phyloP scores from a whole-genome alignment of 2,797 vertebrate genomes.

The Sebastolobus alascanus region DNA sequence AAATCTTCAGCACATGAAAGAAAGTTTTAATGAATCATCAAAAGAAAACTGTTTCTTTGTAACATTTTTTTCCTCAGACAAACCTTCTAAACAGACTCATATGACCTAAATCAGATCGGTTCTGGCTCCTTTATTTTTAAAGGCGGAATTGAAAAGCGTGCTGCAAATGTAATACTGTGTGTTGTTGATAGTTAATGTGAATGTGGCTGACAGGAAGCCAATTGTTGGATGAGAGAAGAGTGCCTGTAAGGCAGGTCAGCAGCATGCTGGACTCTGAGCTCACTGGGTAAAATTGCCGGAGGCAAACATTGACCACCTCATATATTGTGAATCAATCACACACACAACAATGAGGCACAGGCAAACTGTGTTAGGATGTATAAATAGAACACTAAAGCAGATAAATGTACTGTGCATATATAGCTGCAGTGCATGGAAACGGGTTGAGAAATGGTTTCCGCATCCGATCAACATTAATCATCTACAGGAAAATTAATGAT shows the following conservation, averaged over 20 bases:
- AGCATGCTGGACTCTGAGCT: constrained; percentile 63
- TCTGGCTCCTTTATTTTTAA: constrained; percentile 36
- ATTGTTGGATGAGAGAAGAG: constrained; percentile 70
- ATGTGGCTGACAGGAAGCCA: constrained; percentile 71
- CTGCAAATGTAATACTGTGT: constrained; percentile 48
- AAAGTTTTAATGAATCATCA: not conserved
- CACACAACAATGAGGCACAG: constrained; percentile 39
- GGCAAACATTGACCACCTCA: constrained; percentile 75
- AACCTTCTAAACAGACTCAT: constrained; percentile 14
- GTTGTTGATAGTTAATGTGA: constrained; percentile 69
- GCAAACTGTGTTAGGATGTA: constrained; percentile 46
- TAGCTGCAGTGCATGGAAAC: not conserved
- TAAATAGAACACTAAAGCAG: constrained; percentile 39
- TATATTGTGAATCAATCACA: constrained; percentile 78
- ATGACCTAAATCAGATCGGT: constrained; percentile 7
- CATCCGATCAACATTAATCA: not conserved
- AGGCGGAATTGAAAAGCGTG: constrained; percentile 38
- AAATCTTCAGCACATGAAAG: not conserved
- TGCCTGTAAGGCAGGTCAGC: constrained; percentile 77
- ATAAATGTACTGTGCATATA: not conserved
- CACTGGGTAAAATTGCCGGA: constrained; percentile 63
- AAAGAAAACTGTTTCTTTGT: not conserved
- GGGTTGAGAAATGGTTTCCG: not conserved
- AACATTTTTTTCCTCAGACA: not conserved
- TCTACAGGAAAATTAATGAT: not conserved